Percentiles rank a stretch among this genome's conserved stretches.
Evolutionary conservation across 92 coral and sea anemone species (phyloP).

Genomic region (Actinostola sp.): DNA sequence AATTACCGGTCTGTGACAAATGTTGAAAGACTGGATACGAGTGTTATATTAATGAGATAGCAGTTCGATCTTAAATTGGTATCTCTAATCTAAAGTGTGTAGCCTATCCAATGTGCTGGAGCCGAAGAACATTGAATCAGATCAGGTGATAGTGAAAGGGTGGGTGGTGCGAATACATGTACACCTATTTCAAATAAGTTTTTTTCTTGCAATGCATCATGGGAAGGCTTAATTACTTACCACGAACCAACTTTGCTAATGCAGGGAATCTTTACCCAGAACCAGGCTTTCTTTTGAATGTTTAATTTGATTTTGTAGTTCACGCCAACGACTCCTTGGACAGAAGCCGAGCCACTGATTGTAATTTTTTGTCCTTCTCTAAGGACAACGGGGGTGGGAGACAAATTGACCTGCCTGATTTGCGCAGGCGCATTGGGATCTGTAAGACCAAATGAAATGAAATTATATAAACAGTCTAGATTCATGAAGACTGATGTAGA

Average conservation of each 20-base stretch:
- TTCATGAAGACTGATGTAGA: not conserved
- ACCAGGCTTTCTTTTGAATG: constrained; percentile 15
- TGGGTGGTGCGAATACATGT: no score
- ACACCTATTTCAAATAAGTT: no score
- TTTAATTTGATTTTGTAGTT: constrained; percentile 25
- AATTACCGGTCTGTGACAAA: no score
- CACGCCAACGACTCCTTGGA: constrained; percentile 26
- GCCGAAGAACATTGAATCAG: no score
- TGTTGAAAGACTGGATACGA: no score
- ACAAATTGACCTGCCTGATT: constrained; percentile 4
- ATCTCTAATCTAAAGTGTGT: no score
- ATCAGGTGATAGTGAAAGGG: no score
- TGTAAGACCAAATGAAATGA: not conserved
- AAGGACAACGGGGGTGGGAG: constrained; percentile 33
- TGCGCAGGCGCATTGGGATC: constrained; percentile 22
- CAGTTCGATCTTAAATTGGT: no score
- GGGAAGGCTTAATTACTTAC: constrained; percentile 8
- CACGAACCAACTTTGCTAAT: constrained; percentile 22
- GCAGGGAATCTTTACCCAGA: constrained; percentile 21
- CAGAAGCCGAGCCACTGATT: constrained; percentile 21
- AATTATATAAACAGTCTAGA: not conserved
- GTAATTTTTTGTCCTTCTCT: constrained; percentile 32
- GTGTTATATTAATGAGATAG: no score
- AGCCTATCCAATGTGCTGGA: no score
- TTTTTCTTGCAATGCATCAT: no score